These are phyloP conservation scores for Hiodon tergisus DNA, from an alignment of 2,113 vertebrate genomes.

Conservation along the genomic window DNA sequence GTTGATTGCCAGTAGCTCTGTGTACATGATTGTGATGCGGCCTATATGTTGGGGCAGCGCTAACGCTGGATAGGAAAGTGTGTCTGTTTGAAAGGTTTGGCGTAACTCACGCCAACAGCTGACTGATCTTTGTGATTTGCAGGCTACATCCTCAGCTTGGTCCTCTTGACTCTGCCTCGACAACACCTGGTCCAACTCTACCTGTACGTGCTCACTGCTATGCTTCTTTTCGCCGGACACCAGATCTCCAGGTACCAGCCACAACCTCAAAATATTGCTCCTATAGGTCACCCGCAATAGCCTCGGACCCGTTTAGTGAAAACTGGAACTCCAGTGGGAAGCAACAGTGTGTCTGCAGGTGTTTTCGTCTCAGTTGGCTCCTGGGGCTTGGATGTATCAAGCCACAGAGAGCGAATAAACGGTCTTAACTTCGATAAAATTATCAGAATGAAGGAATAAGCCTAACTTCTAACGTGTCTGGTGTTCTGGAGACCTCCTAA, in stretches of 20 bases:
- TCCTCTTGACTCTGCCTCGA: constrained; percentile 88
- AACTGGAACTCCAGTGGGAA: too few species aligned
- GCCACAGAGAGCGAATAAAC: too few species aligned
- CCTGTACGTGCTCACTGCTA: constrained; percentile 87
- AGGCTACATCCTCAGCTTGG: constrained; percentile 96
- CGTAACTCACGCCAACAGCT: background rate
- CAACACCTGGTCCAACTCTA: constrained; percentile 96
- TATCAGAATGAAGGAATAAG: too few species aligned
- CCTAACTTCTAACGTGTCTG: too few species aligned
- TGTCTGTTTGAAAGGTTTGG: constrained; percentile 8
- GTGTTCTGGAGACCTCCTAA: too few species aligned
- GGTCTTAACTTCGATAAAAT: too few species aligned
- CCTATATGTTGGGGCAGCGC: too few species aligned
- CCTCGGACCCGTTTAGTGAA: too few species aligned
- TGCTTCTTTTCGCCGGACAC: constrained; percentile 92
- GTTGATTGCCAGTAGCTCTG: too few species aligned
- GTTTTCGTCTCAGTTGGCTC: background rate
- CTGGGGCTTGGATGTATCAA: background rate
- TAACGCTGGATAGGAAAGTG: background rate
- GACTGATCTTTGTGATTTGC: constrained; percentile 41
- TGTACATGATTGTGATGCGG: too few species aligned
- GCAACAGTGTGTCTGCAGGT: background rate
- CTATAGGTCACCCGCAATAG: too few species aligned
- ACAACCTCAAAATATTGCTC: constrained; percentile 13
- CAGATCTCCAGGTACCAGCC: constrained; percentile 88